These are phyloP conservation scores for Castor canadensis DNA, from an alignment of 2,113 vertebrate genomes.

Conservation along the genomic window DNA sequence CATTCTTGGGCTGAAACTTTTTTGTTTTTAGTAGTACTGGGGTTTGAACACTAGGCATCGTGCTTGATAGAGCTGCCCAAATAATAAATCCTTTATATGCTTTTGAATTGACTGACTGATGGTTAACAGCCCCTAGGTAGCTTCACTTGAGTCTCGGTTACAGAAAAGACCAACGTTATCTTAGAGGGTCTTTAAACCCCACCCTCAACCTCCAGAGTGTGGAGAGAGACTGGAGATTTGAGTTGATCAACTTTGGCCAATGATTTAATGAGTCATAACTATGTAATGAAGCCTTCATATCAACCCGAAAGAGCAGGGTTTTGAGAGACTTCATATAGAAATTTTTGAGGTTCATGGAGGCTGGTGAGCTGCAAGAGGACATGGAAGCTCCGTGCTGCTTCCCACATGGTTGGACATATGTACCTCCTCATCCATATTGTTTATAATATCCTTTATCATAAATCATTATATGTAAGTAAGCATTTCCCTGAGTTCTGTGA, in stretches of 20 bases:
- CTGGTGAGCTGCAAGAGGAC: no score
- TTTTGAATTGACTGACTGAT: not conserved
- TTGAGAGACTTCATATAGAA: not conserved
- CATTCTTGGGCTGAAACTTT: not conserved
- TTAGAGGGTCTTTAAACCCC: not conserved
- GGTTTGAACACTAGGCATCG: no score
- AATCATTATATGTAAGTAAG: not conserved
- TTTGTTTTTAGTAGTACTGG: no score
- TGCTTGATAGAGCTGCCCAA: no score
- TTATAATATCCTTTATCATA: not conserved
- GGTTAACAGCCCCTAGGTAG: no score
- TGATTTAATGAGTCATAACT: not conserved
- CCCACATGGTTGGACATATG: no score
- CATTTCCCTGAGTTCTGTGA: not conserved
- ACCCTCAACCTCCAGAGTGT: not conserved
- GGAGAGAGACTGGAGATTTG: not conserved
- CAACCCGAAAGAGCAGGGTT: not conserved
- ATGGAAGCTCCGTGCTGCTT: no score
- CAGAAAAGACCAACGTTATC: not conserved
- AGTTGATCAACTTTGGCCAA: not conserved
- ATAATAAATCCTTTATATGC: not conserved
- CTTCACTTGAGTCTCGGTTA: no score
- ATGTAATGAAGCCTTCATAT: not conserved
- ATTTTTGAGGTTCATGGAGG: not conserved
- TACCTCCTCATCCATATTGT: not conserved